These are phyloP conservation scores for Actinopyga echinites DNA, from an alignment of 53 echinoderm and acorn worm species.

Conservation along the genomic window DNA sequence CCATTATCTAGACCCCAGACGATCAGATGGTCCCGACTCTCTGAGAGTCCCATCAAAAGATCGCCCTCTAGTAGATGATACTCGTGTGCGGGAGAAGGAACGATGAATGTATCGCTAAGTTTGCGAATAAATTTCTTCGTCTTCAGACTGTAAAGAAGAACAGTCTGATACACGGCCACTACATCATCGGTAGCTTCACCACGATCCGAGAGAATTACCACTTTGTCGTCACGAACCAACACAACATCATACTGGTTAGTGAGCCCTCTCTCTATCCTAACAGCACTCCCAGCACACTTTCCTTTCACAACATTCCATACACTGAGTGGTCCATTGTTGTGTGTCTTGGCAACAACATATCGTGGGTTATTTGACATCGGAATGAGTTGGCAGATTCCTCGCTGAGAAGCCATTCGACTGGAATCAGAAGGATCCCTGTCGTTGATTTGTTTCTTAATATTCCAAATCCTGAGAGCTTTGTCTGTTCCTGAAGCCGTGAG, in stretches of 20 bases:
- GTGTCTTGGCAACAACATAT: slow-evolving; percentile 87
- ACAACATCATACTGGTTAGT: slow-evolving; percentile 81
- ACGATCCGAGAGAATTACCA: slow-evolving; percentile 77
- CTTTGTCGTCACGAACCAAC: slow-evolving; percentile 74
- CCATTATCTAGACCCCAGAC: slow-evolving; percentile 84
- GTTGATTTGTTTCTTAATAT: slow-evolving; percentile 84
- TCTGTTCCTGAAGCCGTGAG: slow-evolving; percentile 75
- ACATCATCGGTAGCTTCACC: slow-evolving; percentile 82
- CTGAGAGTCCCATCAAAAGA: slow-evolving; percentile 83
- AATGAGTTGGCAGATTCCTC: slow-evolving; percentile 71
- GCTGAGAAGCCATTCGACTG: slow-evolving; percentile 26
- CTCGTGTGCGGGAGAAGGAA: slow-evolving; percentile 89
- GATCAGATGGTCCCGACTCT: slow-evolving; percentile 89
- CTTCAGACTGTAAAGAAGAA: slow-evolving; percentile 85
- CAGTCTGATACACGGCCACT: slow-evolving; percentile 81
- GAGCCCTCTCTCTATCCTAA: slow-evolving; percentile 84
- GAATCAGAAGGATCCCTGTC: slow-evolving; percentile 63
- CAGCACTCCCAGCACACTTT: slow-evolving; percentile 79
- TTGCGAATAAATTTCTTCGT: slow-evolving; percentile 92
- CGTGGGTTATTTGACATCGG: slow-evolving; percentile 89
- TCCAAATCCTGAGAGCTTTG: slow-evolving; percentile 93
- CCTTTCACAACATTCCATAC: slow-evolving; percentile 97
- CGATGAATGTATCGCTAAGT: slow-evolving; percentile 82
- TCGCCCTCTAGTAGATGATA: slow-evolving; percentile 87
- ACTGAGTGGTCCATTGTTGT: slow-evolving; percentile 81